Evolutionary conservation across 2,113 vertebrate genomes (phyloP).

Genomic region (Amphiprion ocellaris): DNA sequence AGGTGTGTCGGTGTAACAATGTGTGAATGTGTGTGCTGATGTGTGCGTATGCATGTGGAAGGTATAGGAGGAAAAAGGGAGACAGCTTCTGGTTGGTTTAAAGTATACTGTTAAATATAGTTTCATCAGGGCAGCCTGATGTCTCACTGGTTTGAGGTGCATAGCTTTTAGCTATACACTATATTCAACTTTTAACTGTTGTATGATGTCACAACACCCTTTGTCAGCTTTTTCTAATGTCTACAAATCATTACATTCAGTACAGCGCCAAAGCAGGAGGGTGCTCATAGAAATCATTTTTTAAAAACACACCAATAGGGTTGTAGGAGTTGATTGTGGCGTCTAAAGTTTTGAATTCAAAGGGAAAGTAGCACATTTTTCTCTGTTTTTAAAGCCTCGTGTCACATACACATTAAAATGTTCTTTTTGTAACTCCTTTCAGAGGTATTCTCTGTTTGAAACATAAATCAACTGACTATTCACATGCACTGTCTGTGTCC

Average conservation of each 20-base stretch:
- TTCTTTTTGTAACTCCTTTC: no score
- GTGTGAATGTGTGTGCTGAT: conserved; percentile 46
- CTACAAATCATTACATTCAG: neutral
- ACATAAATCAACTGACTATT: no score
- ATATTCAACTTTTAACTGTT: conserved; percentile 21
- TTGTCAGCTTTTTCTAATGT: neutral
- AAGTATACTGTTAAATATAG: conserved; percentile 72
- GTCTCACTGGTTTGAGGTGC: conserved; percentile 59
- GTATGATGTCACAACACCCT: conserved; percentile 30
- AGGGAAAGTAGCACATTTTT: neutral
- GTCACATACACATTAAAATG: no score
- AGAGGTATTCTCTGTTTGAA: no score
- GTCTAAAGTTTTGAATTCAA: neutral
- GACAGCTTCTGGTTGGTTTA: conserved; percentile 61
- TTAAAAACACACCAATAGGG: neutral
- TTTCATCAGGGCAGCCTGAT: conserved; percentile 35
- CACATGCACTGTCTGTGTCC: no score
- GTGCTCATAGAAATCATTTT: neutral
- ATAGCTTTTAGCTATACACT: conserved; percentile 23
- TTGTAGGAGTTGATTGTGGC: neutral
- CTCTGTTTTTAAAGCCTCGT: no score
- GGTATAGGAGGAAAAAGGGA: conserved; percentile 32
- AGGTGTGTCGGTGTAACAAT: conserved; percentile 42
- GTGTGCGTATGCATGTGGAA: conserved; percentile 30
- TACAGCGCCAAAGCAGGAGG: neutral